These are phyloP conservation scores for Spinus olivaceus DNA, from an alignment of 2,797 vertebrate genomes.

Conservation along the genomic window DNA sequence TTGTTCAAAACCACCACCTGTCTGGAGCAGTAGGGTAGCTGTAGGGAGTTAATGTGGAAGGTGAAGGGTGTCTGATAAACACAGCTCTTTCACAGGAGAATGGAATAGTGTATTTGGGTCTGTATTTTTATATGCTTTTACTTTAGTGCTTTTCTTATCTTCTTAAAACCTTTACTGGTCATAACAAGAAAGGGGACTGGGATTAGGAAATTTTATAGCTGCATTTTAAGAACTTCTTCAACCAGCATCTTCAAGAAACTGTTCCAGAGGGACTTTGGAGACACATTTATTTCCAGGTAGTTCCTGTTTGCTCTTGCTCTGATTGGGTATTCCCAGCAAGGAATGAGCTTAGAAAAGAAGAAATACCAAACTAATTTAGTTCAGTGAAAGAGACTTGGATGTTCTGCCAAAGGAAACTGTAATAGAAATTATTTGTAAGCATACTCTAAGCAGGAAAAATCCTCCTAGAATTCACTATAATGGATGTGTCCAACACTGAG, in stretches of 20 bases:
- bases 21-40: background rate
- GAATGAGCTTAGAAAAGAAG: background rate
- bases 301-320: background rate
- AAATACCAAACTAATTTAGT: background rate
- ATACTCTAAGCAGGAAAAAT: background rate
- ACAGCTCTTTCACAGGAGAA: background rate
- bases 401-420: background rate
- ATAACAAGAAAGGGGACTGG: background rate
- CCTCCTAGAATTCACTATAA: background rate
- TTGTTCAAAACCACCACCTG: background rate
- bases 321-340: background rate
- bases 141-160: background rate
- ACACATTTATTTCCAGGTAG: background rate
- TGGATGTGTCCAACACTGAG: background rate
- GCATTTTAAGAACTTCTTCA: background rate
- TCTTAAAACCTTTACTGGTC: background rate
- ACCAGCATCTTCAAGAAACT: background rate
- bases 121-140: background rate
- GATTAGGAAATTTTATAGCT: background rate
- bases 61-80: background rate
- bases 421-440: background rate
- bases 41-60: background rate
- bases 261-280: background rate
- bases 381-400: background rate
- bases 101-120: background rate